These are phyloP conservation scores for Cryptus viduatorius DNA, from an alignment of 2,888 invertebrate species.

Conservation along the genomic window DNA sequence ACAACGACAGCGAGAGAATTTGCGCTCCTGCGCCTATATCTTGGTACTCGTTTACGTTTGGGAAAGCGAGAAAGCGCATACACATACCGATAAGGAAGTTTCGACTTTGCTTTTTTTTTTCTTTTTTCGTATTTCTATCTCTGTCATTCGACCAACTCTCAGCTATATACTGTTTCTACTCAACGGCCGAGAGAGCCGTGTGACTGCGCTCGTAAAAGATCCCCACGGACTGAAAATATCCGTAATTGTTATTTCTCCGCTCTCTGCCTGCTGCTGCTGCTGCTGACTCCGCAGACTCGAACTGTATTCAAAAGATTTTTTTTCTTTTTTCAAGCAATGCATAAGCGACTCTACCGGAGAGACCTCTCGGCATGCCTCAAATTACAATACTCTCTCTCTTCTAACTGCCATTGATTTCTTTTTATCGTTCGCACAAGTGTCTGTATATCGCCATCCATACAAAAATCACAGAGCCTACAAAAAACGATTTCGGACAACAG, in stretches of 20 bases:
- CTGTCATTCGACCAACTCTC: slow-evolving; percentile 48
- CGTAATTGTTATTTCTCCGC: slow-evolving; percentile 65
- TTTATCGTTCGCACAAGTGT: slow-evolving; percentile 26
- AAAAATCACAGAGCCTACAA: background rate
- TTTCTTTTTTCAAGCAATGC: slow-evolving; percentile 22
- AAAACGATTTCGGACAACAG: too few species aligned
- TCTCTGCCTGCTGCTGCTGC: background rate
- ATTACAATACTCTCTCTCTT: slow-evolving; percentile 26
- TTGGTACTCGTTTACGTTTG: slow-evolving; percentile 29
- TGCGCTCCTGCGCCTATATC: slow-evolving; percentile 24
- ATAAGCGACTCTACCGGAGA: background rate
- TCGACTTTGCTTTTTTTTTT: slow-evolving; percentile 14
- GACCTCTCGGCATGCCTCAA: slow-evolving; percentile 12
- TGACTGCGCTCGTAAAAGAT: slow-evolving; percentile 66
- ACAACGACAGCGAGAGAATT: slow-evolving; percentile 22
- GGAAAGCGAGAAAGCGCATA: slow-evolving; percentile 50
- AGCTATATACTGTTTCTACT: slow-evolving; percentile 9
- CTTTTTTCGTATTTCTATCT: slow-evolving; percentile 50
- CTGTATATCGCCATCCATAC: background rate
- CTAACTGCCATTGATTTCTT: slow-evolving; percentile 36
- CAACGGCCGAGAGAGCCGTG: slow-evolving; percentile 38
- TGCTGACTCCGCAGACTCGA: background rate
- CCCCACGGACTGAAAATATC: slow-evolving; percentile 41
- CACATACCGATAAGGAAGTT: slow-evolving; percentile 15
- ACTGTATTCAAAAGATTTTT: slow-evolving; percentile 24